phyloP scores from a whole-genome alignment of 1,140 invertebrate genomes.

The Apis laboriosa region DNA sequence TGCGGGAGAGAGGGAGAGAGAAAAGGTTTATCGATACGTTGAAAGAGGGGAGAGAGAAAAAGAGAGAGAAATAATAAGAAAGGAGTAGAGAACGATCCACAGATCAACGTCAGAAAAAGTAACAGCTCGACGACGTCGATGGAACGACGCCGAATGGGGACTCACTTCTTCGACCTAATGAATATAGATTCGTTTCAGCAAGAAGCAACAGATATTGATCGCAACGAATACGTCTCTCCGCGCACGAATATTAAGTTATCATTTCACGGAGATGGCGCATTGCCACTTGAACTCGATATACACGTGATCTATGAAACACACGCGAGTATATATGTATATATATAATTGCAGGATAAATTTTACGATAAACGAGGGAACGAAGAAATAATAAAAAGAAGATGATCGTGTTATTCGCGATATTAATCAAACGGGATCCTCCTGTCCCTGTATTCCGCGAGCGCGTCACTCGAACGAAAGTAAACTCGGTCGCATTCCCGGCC shows the following conservation, averaged over 20 bases:
- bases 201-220: constrained; percentile 63
- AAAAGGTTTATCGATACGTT: not conserved
- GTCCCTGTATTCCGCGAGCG: not conserved
- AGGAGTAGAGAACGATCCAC: constrained; percentile 8
- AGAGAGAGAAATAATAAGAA: not conserved
- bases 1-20: not conserved
- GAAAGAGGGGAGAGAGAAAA: not conserved
- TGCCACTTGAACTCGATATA: not conserved
- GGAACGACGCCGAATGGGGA: constrained; percentile 47
- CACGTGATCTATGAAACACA: not conserved
- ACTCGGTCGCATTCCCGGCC: constrained; percentile 17
- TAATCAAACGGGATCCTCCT: not conserved
- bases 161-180: constrained; percentile 58
- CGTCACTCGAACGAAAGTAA: constrained; percentile 15
- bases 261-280: constrained; percentile 23
- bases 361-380: not conserved
- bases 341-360: constrained; percentile 20
- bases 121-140: constrained; percentile 53
- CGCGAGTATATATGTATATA: not conserved
- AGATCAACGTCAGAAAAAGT: constrained; percentile 48
- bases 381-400: not conserved
- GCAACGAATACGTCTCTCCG: constrained; percentile 52
- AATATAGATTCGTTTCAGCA: constrained; percentile 62
- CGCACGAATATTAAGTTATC: constrained; percentile 62
- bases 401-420: constrained; percentile 15